Evolutionary conservation across 2,888 invertebrate genomes (phyloP), one percentile per base, ranked within the genome.

Genomic region (Plebejus melissa): DNA sequence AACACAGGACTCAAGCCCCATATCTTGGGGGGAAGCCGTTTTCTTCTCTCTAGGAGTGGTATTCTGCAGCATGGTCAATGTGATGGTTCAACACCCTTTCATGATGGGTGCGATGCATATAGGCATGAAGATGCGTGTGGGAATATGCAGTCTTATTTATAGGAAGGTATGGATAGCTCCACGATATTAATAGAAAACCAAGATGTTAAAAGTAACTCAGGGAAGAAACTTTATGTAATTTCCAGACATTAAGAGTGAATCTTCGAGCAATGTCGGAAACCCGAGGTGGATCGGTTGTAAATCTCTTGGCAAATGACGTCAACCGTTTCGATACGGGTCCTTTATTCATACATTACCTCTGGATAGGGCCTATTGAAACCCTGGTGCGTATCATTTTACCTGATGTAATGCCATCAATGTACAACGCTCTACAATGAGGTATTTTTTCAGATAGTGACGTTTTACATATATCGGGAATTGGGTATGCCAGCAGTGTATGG

Each of bases 71-170:
- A 90, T 94, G 11, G 81, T 95, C 13, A 95, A 95, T 79, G 94
- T 96, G 22, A 90, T 96, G 80, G 91, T 95, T 16, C 95, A 96
- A 80, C 97, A 96, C 85, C 96, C 96, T 74, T 95, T 95, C 79
- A 94, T 96, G 83, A 95, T 96, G 90, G 94, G 93, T 5, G 95
- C 95, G n/a, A 96, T 96, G 89, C 96, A 97, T 80, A 94, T 96
- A 72, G 98, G 98, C 2, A 97, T 97, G 96, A 95, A 96, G 85
- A 95, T 98, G 82, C 94, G 98, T 78, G 95, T 98, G 0, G 97
- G 97, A 0, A 94, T 96, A 74, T 97, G 97, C 85, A 96, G 97
- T 72, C 88, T 98, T 11, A 95, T 98, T 81, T 98, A 97, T 83
- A 95, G 97, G 90, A 98, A 98, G 95, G 97, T 97, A 79, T 36